A percentile compares a stretch with the other conserved stretches of the same genome.
phyloP scores from a whole-genome alignment of 2,797 vertebrate genomes.

The Pseudochirops corinnae region DNA sequence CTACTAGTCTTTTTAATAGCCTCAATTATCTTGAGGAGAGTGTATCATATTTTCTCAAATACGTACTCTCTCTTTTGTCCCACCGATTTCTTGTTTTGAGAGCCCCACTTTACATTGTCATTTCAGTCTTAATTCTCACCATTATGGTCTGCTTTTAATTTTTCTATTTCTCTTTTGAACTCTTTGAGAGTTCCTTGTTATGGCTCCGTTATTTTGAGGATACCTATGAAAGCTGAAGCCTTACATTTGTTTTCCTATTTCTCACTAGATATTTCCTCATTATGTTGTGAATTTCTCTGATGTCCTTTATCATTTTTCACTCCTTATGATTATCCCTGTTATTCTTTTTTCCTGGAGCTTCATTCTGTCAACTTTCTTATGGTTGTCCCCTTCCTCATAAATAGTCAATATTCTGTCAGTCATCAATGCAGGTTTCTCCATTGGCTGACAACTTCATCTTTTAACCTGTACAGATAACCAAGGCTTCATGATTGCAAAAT shows the following conservation, averaged over 20 bases:
- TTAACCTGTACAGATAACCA: not conserved
- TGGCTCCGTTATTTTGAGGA: not conserved
- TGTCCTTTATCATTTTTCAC: not conserved
- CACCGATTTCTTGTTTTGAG: not conserved
- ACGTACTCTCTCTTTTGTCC: not conserved
- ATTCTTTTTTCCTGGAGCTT: not conserved
- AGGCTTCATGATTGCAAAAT: not conserved
- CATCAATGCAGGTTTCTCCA: not conserved
- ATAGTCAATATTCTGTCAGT: not conserved
- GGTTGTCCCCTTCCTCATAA: not conserved
- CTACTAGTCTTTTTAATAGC: not conserved
- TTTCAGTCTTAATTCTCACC: not conserved
- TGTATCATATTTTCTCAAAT: not conserved
- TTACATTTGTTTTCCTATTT: not conserved
- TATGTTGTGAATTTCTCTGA: not conserved
- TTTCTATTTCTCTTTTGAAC: not conserved
- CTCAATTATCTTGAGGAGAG: not conserved
- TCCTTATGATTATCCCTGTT: not conserved
- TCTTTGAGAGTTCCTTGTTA: not conserved
- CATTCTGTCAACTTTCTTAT: not conserved
- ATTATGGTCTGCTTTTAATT: not conserved
- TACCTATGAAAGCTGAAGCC: not conserved
- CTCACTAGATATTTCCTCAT: not conserved
- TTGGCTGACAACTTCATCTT: not conserved
- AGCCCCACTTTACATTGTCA: not conserved